Evolutionary conservation across 2,797 vertebrate genomes (phyloP), one percentile per base, ranked within the genome.

Genomic region (Malurus splendens): DNA sequence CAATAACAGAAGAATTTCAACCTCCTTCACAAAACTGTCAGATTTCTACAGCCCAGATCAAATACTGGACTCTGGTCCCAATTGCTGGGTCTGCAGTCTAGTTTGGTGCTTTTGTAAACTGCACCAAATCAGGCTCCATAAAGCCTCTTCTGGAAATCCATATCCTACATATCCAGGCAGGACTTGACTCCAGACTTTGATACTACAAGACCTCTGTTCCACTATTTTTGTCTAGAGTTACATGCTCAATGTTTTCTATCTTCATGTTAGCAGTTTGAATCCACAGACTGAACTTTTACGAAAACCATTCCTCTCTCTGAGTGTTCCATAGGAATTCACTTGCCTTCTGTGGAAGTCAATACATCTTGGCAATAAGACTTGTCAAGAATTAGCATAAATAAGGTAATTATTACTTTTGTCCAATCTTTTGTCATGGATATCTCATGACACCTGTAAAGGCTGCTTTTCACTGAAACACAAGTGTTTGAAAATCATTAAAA

Each of bases 1-100:
- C 47, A 36, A 6, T 52, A 78, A 45, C 8, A 71, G 23, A 82
- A 76, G 45, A 60, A 76, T 64, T 12, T 1, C 71, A 80, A 38
- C 2, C 15, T 15, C 51, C 18, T 4, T 70, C 50, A 24, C 9
- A 71, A 64, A 67, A 45, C n/a, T 64, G 8, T 27, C 18, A 12
- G 3, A 28, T 75, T 86, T 78, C 48, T 73, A 39, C 8, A 76
- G 18, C 16, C 22, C 1, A 0, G 19, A 19, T 68, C 18, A 86
- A 89, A 80, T 44, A 56, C 14, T 28, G 33, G 4, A 7, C 66
- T 55, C 7, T 18, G 73, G 20, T n/a, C 20, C 13, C 18, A 15
- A 50, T 24, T 0, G 0, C 28, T 62, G 38, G 20, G 45, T 22
- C 38, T 39, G 23, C 20, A 72, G 3, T 57, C 23, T 28, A 9